Conservation (phyloP, 2,797 vertebrate genomes). For the Knipowitschia caucasica region DNA sequence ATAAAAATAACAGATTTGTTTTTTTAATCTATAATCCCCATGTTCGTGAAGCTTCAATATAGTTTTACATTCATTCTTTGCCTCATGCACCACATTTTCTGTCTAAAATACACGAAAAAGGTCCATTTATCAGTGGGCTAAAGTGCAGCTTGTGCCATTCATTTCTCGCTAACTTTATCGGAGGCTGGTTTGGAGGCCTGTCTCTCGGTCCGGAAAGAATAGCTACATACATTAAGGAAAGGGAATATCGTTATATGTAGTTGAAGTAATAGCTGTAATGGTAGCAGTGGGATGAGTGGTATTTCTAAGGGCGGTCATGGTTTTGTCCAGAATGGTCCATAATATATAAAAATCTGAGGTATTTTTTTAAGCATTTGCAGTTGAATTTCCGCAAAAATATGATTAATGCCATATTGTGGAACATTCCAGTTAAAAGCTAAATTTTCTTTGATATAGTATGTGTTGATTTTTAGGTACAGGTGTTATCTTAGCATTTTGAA, state of each 20-base stretch:
- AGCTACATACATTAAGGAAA: neutral
- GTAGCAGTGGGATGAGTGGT: neutral
- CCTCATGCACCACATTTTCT: slow-evolving; percentile 32
- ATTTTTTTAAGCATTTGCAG: neutral
- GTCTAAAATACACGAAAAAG: slow-evolving; percentile 31
- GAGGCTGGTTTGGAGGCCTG: slow-evolving; percentile 30
- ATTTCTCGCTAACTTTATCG: slow-evolving; percentile 25
- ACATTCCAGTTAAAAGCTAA: too few species aligned
- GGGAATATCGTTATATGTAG: slow-evolving; percentile 6
- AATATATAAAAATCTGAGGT: too few species aligned
- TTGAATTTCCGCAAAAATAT: too few species aligned
- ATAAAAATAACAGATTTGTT: slow-evolving; percentile 57
- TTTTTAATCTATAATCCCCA: slow-evolving; percentile 15
- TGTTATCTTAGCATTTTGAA: too few species aligned
- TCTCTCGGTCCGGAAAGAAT: slow-evolving; percentile 40
- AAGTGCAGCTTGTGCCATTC: slow-evolving; percentile 69
- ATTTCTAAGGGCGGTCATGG: too few species aligned
- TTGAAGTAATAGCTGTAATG: neutral
- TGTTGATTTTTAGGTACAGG: too few species aligned
- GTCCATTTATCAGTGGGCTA: slow-evolving; percentile 50
- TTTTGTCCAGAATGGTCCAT: too few species aligned
- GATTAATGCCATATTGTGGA: too few species aligned
- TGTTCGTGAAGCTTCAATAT: slow-evolving; percentile 28
- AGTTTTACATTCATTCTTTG: slow-evolving; percentile 52
- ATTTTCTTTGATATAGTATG: too few species aligned